These are phyloP conservation scores for Ovis aries DNA, from an alignment of 2,113 vertebrate species.

Conservation along the genomic window DNA sequence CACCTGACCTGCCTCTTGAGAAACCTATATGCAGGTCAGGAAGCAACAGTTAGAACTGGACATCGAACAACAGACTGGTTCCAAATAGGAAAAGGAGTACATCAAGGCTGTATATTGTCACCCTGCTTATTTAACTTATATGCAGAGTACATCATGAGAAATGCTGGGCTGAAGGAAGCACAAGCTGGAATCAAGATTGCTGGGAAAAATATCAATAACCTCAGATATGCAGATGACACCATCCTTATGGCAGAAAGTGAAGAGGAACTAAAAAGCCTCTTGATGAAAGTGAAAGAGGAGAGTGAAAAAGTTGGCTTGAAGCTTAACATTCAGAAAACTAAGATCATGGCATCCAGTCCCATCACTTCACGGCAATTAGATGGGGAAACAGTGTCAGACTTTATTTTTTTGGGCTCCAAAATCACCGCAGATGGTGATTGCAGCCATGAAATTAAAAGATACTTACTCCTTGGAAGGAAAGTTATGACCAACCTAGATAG, in stretches of 20 bases:
- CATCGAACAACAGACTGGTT: background rate
- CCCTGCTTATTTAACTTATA: background rate
- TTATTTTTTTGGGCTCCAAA: background rate
- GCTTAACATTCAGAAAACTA: background rate
- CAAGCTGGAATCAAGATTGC: background rate
- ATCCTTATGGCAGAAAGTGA: background rate
- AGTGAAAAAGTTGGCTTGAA: background rate
- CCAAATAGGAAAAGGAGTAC: background rate
- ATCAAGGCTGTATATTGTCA: background rate
- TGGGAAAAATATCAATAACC: background rate
- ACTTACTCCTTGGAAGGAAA: background rate
- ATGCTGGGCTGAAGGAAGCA: rapidly evolving
- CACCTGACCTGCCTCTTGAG: background rate
- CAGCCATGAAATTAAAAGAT: background rate
- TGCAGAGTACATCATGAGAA: background rate
- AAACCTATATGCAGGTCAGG: background rate
- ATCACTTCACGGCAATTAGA: background rate
- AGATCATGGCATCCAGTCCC: background rate
- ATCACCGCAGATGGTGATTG: background rate
- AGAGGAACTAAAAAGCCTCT: background rate
- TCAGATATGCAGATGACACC: background rate
- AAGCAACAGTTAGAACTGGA: background rate
- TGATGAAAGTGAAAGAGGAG: background rate
- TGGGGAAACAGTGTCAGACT: background rate
- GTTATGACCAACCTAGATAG: background rate